These are phyloP conservation scores for Hypsibius dujardini DNA, from an alignment of 1,140 invertebrate genomes.

Conservation along the genomic window DNA sequence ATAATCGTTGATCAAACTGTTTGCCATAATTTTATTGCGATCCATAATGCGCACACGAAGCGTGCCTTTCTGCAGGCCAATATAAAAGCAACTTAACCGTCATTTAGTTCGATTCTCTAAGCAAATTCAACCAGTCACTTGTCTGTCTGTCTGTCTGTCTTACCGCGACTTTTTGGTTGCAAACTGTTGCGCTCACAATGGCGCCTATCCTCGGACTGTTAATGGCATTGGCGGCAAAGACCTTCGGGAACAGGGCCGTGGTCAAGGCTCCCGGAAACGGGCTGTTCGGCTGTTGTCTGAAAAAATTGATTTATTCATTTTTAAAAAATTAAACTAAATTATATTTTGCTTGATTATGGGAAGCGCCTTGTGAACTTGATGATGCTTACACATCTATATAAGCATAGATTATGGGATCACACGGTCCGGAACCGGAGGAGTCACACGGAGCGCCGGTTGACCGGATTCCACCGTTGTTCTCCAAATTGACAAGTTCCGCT, in stretches of 20 bases:
- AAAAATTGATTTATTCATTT: neutral
- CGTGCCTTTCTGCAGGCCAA: constrained; percentile 27
- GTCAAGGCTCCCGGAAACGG: neutral
- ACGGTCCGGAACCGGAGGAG: too few relatives aligned
- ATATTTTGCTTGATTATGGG: too few relatives aligned
- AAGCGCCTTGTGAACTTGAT: too few relatives aligned
- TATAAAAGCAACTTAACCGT: constrained; percentile 23
- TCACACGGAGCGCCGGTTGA: too few relatives aligned
- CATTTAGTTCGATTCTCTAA: constrained; percentile 19
- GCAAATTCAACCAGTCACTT: constrained; percentile 30
- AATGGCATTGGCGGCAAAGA: neutral
- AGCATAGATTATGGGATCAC: too few relatives aligned
- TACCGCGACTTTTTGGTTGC: neutral
- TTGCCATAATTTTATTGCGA: neutral
- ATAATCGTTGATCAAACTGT: constrained; percentile 4
- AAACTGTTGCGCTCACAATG: neutral
- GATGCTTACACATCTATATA: too few relatives aligned
- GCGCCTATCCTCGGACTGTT: constrained; percentile 1
- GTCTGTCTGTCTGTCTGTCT: constrained; percentile 24
- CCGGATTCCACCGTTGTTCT: too few relatives aligned
- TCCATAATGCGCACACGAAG: constrained; percentile 18
- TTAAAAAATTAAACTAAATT: too few relatives aligned
- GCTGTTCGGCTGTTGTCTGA: neutral
- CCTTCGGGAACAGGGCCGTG: neutral
- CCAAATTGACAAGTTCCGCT: too few relatives aligned